Conservation (phyloP, 2,888 invertebrate genomes). For the Himalopsyche anomala region DNA sequence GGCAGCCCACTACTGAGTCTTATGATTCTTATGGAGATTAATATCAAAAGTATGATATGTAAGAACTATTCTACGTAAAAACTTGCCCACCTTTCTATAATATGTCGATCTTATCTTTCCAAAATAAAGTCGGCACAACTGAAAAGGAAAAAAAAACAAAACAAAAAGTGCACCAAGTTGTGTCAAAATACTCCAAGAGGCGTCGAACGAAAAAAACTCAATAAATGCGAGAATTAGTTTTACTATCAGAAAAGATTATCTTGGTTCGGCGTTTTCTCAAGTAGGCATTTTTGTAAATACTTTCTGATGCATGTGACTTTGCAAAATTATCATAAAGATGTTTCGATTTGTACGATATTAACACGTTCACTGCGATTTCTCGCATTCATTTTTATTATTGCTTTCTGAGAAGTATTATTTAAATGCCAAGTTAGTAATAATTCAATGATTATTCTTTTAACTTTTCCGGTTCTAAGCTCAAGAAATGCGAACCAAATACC, state of each 20-base stretch:
- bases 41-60: too few species aligned
- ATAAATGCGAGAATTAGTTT: slow-evolving; percentile 22
- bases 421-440: too few species aligned
- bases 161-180: neutral
- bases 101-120: neutral
- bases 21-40: too few species aligned
- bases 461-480: too few species aligned
- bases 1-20: too few species aligned
- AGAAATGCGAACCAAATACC: too few species aligned
- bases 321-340: slow-evolving; percentile 30
- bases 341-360: neutral
- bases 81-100: neutral
- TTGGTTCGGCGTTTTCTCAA: slow-evolving; percentile 6
- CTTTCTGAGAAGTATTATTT: too few species aligned
- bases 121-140: neutral
- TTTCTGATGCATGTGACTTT: slow-evolving; percentile 23
- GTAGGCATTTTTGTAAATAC: slow-evolving; percentile 15
- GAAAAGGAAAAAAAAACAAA: slow-evolving; percentile 2
- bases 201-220: neutral
- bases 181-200: slow-evolving; percentile 13
- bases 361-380: neutral
- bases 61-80: too few species aligned
- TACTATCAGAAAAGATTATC: slow-evolving; percentile 22
- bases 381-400: neutral
- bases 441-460: too few species aligned